Percentiles rank a stretch among this genome's conserved stretches.
Conservation (phyloP, 2,797 vertebrate genomes). For the Apogon talboti region DNA sequence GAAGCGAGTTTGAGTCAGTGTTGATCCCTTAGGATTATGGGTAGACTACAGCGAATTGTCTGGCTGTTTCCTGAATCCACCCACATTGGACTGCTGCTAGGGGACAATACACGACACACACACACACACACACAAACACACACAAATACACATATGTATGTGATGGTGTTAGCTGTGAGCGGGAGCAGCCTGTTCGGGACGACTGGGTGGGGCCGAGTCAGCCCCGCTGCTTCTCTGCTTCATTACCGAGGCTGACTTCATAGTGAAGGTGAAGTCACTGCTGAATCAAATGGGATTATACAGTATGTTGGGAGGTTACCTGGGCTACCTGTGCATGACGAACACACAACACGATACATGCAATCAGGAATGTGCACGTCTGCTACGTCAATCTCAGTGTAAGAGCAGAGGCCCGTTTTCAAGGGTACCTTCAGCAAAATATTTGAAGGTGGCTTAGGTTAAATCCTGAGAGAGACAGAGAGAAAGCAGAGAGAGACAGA, state of each 20-base stretch:
- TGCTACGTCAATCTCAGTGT: conserved; percentile 3
- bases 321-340: background rate
- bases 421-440: conserved; percentile 9
- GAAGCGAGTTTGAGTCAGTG: conserved; percentile 71
- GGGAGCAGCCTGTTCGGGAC: conserved; percentile 31
- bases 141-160: conserved; percentile 8
- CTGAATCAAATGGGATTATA: conserved; percentile 45
- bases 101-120: conserved; percentile 41
- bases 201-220: conserved; percentile 55
- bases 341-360: background rate
- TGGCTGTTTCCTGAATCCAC: conserved; percentile 63
- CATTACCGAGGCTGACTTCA: conserved; percentile 85
- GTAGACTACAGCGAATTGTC: conserved; percentile 71
- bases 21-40: conserved; percentile 78
- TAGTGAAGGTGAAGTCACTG: conserved; percentile 75
- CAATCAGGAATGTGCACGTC: background rate
- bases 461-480: conserved; percentile 20
- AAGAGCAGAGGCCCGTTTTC: conserved; percentile 9
- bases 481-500: conserved; percentile 37
- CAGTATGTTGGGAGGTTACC: conserved; percentile 21
- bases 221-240: conserved; percentile 41
- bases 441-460: conserved; percentile 3
- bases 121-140: conserved; percentile 23
- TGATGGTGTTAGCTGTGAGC: conserved; percentile 32
- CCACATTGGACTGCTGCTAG: conserved; percentile 33